Base-by-base conservation (phyloP, 2,797 vertebrate genomes). In the Falco berigora region DNA sequence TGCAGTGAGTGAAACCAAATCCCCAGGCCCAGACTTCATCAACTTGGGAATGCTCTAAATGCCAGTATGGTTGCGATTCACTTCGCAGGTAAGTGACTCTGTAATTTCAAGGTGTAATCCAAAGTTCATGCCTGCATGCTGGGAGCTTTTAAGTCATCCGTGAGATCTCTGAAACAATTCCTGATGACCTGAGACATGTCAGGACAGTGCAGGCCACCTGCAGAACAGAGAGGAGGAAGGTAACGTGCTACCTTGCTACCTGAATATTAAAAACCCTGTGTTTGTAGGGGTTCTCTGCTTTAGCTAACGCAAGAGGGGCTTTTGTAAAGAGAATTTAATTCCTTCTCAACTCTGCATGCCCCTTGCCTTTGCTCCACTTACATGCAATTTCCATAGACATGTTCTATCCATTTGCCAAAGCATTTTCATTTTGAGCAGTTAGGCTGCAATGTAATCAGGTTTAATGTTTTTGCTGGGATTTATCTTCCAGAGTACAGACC, bases 41-140 rank as follows among this genome's bases (percentile, higher is more conserved):
- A 34, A 17, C 6, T 64, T 86, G 23, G 22, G 47, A 72, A 64
- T 58, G 58, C 53, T 49, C 21, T 66, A 46, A 74, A 85, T 42
- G 22, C 28, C 17, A 25, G 7, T 2, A 14, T 25, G 17, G 13
- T n/a, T 47, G 15, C 0, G 1, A 23, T 27, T 69, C 3, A 3
- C 64, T 87, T 86, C 21, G 68, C 2, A 0, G 23, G 36, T 18
- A 56, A 86, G 9, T 14, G 75, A 6, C 4, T 27, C 47, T 14
- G 32, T 5, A 32, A 55, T 36, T 80, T 64, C 69, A 71, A 80
- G 8, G 34, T 59, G n/a, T 16, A 78, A 47, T 30, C 34, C 58
- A 53, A 93, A 72, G 64, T 36, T 56, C 78, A 28, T 6, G 14
- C 22, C 16, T 79, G 34, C 21, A 6, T 53, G 15, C 22, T 55